Evolutionary conservation across 30 jellyfish, hydroid and myxozoan species (phyloP).

Genomic region (Aurelia sp.): DNA sequence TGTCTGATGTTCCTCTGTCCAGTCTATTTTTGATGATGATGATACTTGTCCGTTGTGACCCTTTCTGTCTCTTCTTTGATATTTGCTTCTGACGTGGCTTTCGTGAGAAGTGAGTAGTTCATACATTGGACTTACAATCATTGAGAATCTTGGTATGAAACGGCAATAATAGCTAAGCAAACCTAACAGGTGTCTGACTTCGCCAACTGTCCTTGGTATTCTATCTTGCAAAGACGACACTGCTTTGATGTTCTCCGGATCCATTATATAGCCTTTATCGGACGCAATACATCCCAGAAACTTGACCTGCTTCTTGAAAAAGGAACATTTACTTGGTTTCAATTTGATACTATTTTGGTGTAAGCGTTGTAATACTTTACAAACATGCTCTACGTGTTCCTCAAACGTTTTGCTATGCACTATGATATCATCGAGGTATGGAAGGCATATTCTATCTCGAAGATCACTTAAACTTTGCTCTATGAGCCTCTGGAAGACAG

Average conservation of each 20-base stretch:
- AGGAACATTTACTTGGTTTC: too few species aligned
- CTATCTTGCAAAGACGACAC: constrained; percentile 57
- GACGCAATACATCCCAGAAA: constrained; percentile 54
- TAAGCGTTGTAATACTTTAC: constrained; percentile 52
- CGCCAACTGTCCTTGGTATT: constrained; percentile 56
- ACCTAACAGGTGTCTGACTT: constrained; percentile 64
- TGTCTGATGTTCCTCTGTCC: constrained; percentile 40
- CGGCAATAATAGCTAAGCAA: constrained; percentile 62
- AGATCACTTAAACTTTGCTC: not conserved
- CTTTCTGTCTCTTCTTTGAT: constrained; percentile 8
- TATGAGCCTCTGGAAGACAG: constrained; percentile 59
- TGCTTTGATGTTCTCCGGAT: constrained; percentile 39
- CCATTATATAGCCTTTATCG: constrained; percentile 43
- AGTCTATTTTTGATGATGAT: constrained; percentile 27
- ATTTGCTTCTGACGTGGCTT: constrained; percentile 4
- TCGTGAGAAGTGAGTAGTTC: constrained; percentile 38
- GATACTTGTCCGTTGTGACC: constrained; percentile 41
- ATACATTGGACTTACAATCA: constrained; percentile 47
- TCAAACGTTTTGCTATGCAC: constrained; percentile 32
- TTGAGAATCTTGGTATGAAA: constrained; percentile 48
- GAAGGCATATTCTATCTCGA: too few species aligned
- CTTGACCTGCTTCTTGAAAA: too few species aligned
- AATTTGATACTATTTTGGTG: constrained; percentile 53
- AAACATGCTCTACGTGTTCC: constrained; percentile 59
- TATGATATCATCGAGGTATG: constrained; percentile 59